Conservation (phyloP, 2,113 vertebrate genomes). For the Oreochromis spilurus region DNA sequence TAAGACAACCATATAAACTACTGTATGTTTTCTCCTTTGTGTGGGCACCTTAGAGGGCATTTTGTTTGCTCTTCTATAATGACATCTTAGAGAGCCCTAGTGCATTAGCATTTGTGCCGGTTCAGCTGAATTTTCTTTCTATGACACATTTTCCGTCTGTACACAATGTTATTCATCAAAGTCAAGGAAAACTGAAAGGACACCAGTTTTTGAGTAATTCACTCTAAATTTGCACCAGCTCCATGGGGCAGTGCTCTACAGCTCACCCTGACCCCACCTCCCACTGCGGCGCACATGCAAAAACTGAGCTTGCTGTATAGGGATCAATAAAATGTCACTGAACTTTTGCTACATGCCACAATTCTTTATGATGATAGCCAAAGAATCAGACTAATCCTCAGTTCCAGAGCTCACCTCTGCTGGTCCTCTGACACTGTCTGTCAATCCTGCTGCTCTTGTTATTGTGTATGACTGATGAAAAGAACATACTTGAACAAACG, state of each 20-base stretch:
- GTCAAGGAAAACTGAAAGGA: neutral
- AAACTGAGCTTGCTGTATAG: neutral
- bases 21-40: neutral
- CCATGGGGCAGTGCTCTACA: neutral
- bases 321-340: neutral
- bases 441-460: neutral
- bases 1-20: neutral
- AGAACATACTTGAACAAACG: conserved; percentile 11
- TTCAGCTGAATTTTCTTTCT: neutral
- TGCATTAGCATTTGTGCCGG: neutral
- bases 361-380: neutral
- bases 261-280: neutral
- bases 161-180: neutral
- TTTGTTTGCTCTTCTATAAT: neutral
- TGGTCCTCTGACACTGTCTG: neutral
- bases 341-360: neutral
- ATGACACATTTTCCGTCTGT: neutral
- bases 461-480: conserved; percentile 11
- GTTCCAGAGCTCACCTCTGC: neutral
- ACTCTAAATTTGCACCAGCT: neutral
- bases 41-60: neutral
- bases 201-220: neutral
- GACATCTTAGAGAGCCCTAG: neutral
- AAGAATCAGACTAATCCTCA: neutral
- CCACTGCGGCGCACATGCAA: neutral